These are phyloP conservation scores for Cyclophora punctaria DNA, from an alignment of 2,888 invertebrate species.

Conservation along the genomic window DNA sequence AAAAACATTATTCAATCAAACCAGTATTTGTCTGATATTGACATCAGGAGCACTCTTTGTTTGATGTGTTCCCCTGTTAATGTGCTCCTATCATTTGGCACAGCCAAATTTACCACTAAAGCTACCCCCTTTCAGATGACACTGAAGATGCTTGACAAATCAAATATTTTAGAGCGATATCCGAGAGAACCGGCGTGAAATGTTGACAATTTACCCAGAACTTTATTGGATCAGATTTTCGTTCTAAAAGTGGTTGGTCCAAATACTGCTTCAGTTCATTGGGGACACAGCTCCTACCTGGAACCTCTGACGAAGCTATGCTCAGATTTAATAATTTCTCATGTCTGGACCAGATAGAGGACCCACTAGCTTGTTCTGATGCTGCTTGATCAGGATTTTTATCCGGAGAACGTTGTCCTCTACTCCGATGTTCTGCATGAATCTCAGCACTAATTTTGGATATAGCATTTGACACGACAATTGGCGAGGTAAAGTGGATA, in stretches of 20 bases:
- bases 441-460: no score
- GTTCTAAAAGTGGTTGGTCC: slow-evolving; percentile 11
- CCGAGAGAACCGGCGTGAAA: slow-evolving; percentile 26
- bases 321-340: slow-evolving; percentile 16
- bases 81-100: slow-evolving; percentile 10
- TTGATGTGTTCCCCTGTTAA: slow-evolving; percentile 21
- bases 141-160: slow-evolving; percentile 20
- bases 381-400: neutral
- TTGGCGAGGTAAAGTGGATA: no score
- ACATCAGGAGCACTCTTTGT: slow-evolving; percentile 17
- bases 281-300: slow-evolving; percentile 12
- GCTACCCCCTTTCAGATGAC: slow-evolving; percentile 22
- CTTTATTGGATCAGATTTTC: slow-evolving; percentile 8
- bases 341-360: slow-evolving; percentile 21
- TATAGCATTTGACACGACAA: slow-evolving; percentile 16
- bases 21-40: slow-evolving; percentile 14
- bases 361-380: neutral
- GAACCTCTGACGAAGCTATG: slow-evolving; percentile 5
- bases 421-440: no score
- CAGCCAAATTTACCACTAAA: slow-evolving; percentile 15
- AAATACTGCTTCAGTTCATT: slow-evolving; percentile 24
- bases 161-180: slow-evolving; percentile 24
- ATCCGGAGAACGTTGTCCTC: slow-evolving; percentile 7
- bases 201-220: slow-evolving; percentile 11
- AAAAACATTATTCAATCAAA: slow-evolving; percentile 1